These are phyloP conservation scores for Peromyscus californicus DNA, from an alignment of 2,113 vertebrate genomes.

Conservation along the genomic window DNA sequence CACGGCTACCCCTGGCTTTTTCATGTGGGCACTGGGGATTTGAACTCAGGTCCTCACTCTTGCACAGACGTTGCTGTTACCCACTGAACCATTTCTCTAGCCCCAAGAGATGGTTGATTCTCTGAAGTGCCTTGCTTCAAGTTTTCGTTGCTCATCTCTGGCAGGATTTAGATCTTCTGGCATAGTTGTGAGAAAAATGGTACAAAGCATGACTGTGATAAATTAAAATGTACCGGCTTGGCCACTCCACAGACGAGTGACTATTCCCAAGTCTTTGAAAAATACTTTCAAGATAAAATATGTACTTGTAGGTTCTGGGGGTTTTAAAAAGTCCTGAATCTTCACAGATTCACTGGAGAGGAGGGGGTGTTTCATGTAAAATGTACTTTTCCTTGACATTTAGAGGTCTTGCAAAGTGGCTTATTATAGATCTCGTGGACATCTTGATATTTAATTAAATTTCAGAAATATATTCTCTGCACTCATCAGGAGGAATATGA, in stretches of 20 bases:
- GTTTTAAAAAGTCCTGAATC: slow-evolving; percentile 76
- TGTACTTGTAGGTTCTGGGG: slow-evolving; percentile 78
- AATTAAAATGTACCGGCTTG: slow-evolving; percentile 82
- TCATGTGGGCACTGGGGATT: neutral
- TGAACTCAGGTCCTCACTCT: neutral
- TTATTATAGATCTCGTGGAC: slow-evolving; percentile 88
- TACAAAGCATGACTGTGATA: slow-evolving; percentile 70
- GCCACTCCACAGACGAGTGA: slow-evolving; percentile 72
- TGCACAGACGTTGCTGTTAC: neutral
- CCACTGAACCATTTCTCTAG: neutral
- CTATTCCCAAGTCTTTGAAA: slow-evolving; percentile 82
- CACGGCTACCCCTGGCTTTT: too few species aligned
- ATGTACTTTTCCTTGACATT: slow-evolving; percentile 86
- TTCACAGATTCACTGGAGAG: slow-evolving; percentile 78
- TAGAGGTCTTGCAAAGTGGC: slow-evolving; percentile 85
- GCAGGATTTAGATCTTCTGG: slow-evolving; percentile 66
- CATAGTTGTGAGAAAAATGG: slow-evolving; percentile 76
- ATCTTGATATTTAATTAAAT: slow-evolving; percentile 90
- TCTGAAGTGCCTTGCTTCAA: neutral
- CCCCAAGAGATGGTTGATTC: neutral
- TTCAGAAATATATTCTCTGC: slow-evolving; percentile 85
- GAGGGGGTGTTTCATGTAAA: slow-evolving; percentile 79
- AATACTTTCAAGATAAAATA: slow-evolving; percentile 86
- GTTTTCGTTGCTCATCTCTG: neutral
- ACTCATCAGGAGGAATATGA: slow-evolving; percentile 80